Conservation (phyloP, 2,888 invertebrate genomes). For the Noctua pronuba region DNA sequence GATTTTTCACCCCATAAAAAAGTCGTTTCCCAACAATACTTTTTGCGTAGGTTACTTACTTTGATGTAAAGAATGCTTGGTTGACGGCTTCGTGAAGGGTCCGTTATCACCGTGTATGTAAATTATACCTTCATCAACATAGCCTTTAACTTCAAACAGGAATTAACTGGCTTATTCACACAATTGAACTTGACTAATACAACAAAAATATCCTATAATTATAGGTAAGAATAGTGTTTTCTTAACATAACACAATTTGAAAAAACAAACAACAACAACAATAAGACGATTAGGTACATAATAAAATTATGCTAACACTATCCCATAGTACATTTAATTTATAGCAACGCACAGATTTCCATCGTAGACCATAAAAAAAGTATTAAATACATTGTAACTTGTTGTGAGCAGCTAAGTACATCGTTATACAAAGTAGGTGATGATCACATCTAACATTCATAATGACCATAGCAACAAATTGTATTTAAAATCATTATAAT, state of each 20-base stretch:
- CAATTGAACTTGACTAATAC: neutral
- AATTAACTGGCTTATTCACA: neutral
- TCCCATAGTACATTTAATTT: neutral
- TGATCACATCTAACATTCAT: neutral
- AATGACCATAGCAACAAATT: neutral
- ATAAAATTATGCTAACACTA: neutral
- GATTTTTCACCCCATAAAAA: neutral
- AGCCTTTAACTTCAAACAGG: neutral
- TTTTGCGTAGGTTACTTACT: neutral
- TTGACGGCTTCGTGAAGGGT: neutral
- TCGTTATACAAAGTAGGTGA: slow-evolving; percentile 17
- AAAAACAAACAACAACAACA: too few species aligned
- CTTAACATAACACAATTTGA: too few species aligned
- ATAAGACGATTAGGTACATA: neutral
- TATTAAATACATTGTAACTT: slow-evolving; percentile 5
- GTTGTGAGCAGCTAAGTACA: neutral
- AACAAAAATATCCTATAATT: too few species aligned
- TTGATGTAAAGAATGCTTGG: neutral
- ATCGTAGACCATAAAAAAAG: neutral
- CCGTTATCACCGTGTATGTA: neutral
- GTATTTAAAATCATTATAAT: neutral
- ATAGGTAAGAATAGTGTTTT: too few species aligned
- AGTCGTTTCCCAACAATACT: neutral
- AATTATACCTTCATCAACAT: neutral
- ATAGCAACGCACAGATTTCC: neutral